Evolutionary conservation across 2,797 vertebrate species (phyloP), one percentile per base, ranked within the genome.

Genomic region (Steatocranus sp.): DNA sequence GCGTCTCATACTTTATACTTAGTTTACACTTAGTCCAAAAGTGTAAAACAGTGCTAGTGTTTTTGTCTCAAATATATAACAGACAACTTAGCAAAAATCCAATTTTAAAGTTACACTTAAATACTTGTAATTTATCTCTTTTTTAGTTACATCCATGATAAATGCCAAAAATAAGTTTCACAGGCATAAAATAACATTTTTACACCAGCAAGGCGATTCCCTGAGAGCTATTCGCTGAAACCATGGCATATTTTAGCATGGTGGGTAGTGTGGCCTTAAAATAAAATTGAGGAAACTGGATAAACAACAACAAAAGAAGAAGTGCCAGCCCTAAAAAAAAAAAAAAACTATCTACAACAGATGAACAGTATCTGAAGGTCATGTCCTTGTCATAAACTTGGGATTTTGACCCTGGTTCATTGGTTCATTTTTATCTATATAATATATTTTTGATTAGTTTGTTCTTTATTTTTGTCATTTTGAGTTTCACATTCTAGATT

Each of bases 251-350:
- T n/a, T 34, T 61, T 36, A 8, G 56, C 56, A 36, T 61, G 32
- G 32, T 61, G 32, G 6, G 56, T 36, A 34, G 5, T 61, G 56
- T 20, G 32, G 56, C 56, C 56, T 12, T 61, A 34, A 61, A n/a
- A 61, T 61, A 34, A 36, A 61, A 61, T 34, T 61, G 30, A 61
- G 56, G 56, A 12, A 61, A 61, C 18, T 61, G 30, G 56, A 36
- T 61, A 61, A 61, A 36, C 32, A 20, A 61, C 12, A 18, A 66
- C 11, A 66, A 66, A 66, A 23, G 61, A 66, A 68, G 63, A 68
- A 68, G 38, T 68, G 1, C 20, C 20, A 68, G 63, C 20, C 10
- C 8, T 27, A 17, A 20, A 14, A 27, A 15, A 5, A 53, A 7
- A 41, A 9, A 3, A 53, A 15, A 12, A 15, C 5, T 23, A 43